Evolutionary conservation across 1,140 invertebrate genomes (phyloP).

Genomic region (Leptopilina boulardi): DNA sequence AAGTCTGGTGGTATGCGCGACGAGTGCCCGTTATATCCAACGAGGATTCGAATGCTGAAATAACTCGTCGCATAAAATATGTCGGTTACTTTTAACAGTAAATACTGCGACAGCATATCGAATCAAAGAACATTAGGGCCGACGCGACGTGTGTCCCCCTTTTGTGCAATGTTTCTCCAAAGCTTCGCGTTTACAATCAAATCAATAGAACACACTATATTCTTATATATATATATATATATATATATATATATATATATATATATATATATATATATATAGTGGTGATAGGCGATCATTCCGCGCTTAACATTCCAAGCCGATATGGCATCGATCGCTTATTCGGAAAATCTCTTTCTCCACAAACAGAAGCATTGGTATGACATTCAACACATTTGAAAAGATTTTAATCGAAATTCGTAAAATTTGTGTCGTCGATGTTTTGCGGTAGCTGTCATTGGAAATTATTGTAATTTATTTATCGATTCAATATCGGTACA

Average conservation of each 20-base stretch:
- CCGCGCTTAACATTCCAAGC: neutral
- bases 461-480: conserved; percentile 9
- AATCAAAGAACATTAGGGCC: conserved; percentile 23
- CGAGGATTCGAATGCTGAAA: conserved; percentile 59
- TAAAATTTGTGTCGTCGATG: neutral
- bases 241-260: no score
- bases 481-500: conserved; percentile 23
- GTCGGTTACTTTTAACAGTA: conserved; percentile 56
- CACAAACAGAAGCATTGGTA: neutral
- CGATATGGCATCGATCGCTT: conserved; percentile 18
- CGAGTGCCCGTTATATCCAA: conserved; percentile 66
- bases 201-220: no score
- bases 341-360: neutral
- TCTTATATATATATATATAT: no score
- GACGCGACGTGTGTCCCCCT: conserved; percentile 32
- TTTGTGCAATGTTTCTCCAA: neutral
- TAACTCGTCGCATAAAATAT: conserved; percentile 63
- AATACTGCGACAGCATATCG: conserved; percentile 45
- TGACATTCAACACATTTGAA: neutral
- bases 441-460: neutral
- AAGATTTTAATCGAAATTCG: conserved; percentile 15
- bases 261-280: no score
- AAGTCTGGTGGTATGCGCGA: conserved; percentile 49
- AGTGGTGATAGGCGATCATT: no score
- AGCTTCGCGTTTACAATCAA: neutral